These are phyloP conservation scores for Euplagia quadripunctaria DNA, from an alignment of 2,888 invertebrate species.

Conservation along the genomic window DNA sequence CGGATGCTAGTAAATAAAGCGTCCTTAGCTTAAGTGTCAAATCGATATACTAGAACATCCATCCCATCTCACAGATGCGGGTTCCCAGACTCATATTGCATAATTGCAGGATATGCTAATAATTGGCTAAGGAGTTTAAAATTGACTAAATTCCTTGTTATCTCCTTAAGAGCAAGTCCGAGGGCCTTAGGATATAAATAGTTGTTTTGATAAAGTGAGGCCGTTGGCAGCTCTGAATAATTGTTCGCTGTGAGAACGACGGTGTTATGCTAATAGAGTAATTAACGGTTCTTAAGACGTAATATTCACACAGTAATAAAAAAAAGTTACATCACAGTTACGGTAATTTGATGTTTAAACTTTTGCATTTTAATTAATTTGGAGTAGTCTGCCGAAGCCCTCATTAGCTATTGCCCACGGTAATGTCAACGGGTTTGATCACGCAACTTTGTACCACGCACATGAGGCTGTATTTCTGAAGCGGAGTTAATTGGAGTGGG, in stretches of 20 bases:
- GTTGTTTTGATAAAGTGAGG: conserved; percentile 34
- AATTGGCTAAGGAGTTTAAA: conserved; percentile 77
- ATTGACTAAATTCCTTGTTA: conserved; percentile 66
- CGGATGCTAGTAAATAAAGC: not conserved
- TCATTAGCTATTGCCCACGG: not conserved
- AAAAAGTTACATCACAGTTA: conserved; percentile 8
- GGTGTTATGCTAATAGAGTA: conserved; percentile 25
- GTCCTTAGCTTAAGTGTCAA: conserved; percentile 24
- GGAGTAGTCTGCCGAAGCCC: not conserved
- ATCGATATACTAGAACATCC: conserved; percentile 27
- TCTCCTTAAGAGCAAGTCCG: conserved; percentile 34
- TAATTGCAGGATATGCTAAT: conserved; percentile 83
- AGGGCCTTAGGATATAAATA: conserved; percentile 43
- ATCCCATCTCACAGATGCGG: conserved; percentile 55
- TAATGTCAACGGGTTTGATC: not conserved
- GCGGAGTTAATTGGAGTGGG: not conserved
- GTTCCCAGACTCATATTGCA: conserved; percentile 54
- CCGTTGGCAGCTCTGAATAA: conserved; percentile 20
- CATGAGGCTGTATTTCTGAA: not conserved
- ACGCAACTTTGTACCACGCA: not conserved
- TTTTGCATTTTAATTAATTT: not conserved
- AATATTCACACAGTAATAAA: conserved; percentile 2
- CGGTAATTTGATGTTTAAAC: conserved; percentile 1
- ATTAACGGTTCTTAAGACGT: conserved; percentile 12
- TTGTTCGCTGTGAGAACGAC: conserved; percentile 14